Evolutionary conservation across 1,140 invertebrate species (phyloP), one percentile per base, ranked within the genome.

Genomic region (Trichonephila inaurata): DNA sequence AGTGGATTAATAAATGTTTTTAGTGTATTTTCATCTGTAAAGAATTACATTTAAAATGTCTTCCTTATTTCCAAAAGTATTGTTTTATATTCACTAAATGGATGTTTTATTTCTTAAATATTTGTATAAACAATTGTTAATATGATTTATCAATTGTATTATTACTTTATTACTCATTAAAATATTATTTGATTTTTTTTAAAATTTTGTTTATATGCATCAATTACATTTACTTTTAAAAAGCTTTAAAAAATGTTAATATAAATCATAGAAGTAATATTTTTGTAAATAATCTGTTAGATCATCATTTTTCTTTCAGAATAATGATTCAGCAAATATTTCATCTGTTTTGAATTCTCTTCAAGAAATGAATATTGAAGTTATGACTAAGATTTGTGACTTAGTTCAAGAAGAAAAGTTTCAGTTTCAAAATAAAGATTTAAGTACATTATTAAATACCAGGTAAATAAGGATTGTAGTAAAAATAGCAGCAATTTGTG

Each of bases 331-430:
- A 14, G 64, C 44, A 58, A 51, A 51, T 60, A 51, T 51, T 19
- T 18, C 64, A 28, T n/a, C 81, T 64, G 62, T 92, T 64, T 28
- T 92, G 21, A 14, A 62, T n/a, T 92, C 83, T 72, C 60, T 92
- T 21, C 21, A 92, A 60, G 64, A 92, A 60, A 86, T 87, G 83
- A 92, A 92, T 77, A 58, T 92, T 12, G 62, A 87, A 33, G 16
- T 92, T 33, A 92, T 92, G 91, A 92, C 81, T 40, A 28, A 92
- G 58, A 92, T 92, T 66, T 92, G 91, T 92, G 91, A 92, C 24
- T 19, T 87, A 14, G 51, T 92, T 58, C 28, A 86, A 44, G 28
- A 28, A 14, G 24, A 51, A 58, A 7, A 58, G 4, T 61, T 86
- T 51, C 44, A 86, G 7, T 19, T 21, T 19, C 33, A 87, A 61